phyloP scores from a whole-genome alignment of 2,797 vertebrate species.

The Holocentrus rufus region DNA sequence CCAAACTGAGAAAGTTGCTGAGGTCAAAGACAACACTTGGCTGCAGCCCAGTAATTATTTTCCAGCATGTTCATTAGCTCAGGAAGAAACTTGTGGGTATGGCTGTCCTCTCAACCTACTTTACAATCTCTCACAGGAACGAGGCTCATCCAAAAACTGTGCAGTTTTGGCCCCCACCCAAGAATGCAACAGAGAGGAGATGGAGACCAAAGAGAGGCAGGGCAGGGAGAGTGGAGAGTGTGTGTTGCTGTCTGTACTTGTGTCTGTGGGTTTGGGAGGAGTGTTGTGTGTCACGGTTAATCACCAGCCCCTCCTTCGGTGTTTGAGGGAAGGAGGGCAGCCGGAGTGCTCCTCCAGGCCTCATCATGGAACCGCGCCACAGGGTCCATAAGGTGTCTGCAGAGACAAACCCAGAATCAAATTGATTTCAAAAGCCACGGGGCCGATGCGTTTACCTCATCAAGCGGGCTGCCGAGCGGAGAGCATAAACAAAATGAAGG shows the following conservation, averaged over 20 bases:
- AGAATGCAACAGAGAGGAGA: slow-evolving; percentile 51
- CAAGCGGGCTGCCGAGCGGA: slow-evolving; percentile 67
- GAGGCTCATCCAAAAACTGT: slow-evolving; percentile 62
- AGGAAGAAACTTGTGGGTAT: slow-evolving; percentile 48
- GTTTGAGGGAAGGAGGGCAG: slow-evolving; percentile 51
- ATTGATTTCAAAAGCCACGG: slow-evolving; percentile 72
- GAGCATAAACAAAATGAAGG: slow-evolving; percentile 72
- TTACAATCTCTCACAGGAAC: slow-evolving; percentile 66
- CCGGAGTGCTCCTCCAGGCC: slow-evolving; percentile 29
- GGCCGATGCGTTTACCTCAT: slow-evolving; percentile 72
- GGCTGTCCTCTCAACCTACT: slow-evolving; percentile 68
- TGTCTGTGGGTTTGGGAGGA: slow-evolving; percentile 49
- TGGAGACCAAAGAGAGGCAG: slow-evolving; percentile 32
- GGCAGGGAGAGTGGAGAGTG: slow-evolving; percentile 20
- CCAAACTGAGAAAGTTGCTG: slow-evolving; percentile 34
- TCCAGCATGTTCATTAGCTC: slow-evolving; percentile 61
- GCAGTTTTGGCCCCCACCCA: slow-evolving; percentile 57
- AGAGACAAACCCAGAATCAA: slow-evolving; percentile 62
- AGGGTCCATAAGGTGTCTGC: slow-evolving; percentile 57
- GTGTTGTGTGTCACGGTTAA: slow-evolving; percentile 61
- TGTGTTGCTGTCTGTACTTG: slow-evolving; percentile 37
- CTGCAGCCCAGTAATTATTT: slow-evolving; percentile 59
- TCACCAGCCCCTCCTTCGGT: slow-evolving; percentile 46
- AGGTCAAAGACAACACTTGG: slow-evolving; percentile 61
- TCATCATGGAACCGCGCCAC: slow-evolving; percentile 44